Evolutionary conservation across 2,113 vertebrate genomes (phyloP).

Genomic region (Brachionichthys hirsutus): DNA sequence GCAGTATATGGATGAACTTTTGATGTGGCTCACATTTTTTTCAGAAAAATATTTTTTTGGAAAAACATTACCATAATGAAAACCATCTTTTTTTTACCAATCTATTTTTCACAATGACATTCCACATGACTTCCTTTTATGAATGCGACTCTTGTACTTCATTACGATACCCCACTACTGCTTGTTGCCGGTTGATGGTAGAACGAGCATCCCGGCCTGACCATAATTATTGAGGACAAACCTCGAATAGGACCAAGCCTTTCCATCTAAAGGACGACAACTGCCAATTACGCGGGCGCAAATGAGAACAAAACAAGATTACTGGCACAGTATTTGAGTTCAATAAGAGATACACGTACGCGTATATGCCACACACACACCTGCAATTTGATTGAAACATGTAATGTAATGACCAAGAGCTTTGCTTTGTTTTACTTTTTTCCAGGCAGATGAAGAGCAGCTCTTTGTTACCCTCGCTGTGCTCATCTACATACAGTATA

Average conservation of each 20-base stretch:
- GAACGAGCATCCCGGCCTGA: constrained; percentile 46
- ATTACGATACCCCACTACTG: too few relatives aligned
- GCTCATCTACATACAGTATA: neutral
- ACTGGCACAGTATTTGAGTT: constrained; percentile 30
- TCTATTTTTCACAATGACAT: too few relatives aligned
- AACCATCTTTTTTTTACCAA: too few relatives aligned
- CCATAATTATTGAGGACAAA: constrained; percentile 59
- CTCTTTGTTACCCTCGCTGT: constrained; percentile 2
- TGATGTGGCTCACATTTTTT: constrained; percentile 2
- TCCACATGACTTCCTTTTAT: too few relatives aligned
- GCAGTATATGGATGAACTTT: constrained; percentile 23
- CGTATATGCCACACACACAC: constrained; percentile 28
- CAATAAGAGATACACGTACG: constrained; percentile 18
- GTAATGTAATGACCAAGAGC: constrained; percentile 15
- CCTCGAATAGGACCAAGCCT: constrained; percentile 49
- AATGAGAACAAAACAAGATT: constrained; percentile 46
- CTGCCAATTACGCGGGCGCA: constrained; percentile 64
- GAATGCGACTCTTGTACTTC: too few relatives aligned
- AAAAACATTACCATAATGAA: too few relatives aligned
- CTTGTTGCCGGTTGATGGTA: constrained; percentile 35
- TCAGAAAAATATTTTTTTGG: too few relatives aligned
- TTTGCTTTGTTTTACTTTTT: constrained; percentile 22
- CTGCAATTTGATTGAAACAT: constrained; percentile 35
- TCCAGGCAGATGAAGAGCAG: too few relatives aligned
- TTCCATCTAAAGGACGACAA: constrained; percentile 50